phyloP scores from a whole-genome alignment of 2,888 invertebrate species.

The Incurvaria masculella region DNA sequence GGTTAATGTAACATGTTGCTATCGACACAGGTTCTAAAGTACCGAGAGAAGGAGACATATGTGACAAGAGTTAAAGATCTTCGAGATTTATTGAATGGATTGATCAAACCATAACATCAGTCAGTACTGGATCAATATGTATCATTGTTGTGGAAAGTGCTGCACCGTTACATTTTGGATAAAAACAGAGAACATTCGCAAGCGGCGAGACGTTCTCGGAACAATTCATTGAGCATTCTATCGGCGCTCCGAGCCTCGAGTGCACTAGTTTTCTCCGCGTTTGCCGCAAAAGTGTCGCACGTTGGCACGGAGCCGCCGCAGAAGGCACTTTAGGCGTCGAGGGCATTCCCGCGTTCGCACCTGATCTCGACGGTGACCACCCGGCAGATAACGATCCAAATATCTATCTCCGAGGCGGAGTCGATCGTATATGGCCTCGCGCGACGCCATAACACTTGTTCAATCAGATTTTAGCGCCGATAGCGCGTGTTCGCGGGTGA shows the following conservation, averaged over 20 bases:
- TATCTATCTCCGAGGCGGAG: constrained; percentile 32
- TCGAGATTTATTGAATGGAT: too few species aligned
- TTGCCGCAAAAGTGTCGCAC: constrained; percentile 36
- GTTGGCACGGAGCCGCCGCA: constrained; percentile 29
- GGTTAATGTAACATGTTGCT: too few species aligned
- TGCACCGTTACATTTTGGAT: too few species aligned
- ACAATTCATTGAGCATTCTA: neutral
- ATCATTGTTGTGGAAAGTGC: too few species aligned
- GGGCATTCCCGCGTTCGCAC: constrained; percentile 1
- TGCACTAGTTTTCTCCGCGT: neutral
- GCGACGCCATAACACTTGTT: constrained; percentile 49
- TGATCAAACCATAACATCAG: too few species aligned
- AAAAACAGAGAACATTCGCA: too few species aligned
- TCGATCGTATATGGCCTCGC: constrained; percentile 39
- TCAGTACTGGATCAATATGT: too few species aligned
- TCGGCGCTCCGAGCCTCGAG: neutral
- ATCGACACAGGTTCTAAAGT: too few species aligned
- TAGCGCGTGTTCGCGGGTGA: constrained; percentile 20
- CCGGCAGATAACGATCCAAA: constrained; percentile 34
- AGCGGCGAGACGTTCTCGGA: neutral
- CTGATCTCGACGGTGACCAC: constrained; percentile 20
- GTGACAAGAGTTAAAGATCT: too few species aligned
- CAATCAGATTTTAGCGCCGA: constrained; percentile 37
- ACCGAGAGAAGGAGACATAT: too few species aligned
- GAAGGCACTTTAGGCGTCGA: constrained; percentile 18